A percentile compares a stretch with the other conserved stretches of the same genome.
Conservation (phyloP, 2,888 invertebrate genomes). For the Leucoptera coffeella region DNA sequence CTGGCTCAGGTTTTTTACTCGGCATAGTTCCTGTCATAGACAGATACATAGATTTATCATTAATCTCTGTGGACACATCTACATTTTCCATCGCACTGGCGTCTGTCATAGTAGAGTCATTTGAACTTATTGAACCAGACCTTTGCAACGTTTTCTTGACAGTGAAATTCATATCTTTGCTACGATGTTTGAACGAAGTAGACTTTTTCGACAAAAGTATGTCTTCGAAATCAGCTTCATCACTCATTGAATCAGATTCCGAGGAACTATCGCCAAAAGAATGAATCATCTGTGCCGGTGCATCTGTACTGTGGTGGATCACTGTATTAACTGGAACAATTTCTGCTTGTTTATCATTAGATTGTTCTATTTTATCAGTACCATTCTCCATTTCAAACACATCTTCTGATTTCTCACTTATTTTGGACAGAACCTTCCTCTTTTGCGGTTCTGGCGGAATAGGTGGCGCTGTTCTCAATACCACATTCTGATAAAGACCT, state of each 20-base stretch:
- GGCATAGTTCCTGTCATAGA: slow-evolving; percentile 41
- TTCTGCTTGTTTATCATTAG: background rate
- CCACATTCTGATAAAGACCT: slow-evolving; percentile 30
- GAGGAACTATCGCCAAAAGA: background rate
- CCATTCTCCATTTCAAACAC: slow-evolving; percentile 12
- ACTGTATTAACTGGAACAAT: background rate
- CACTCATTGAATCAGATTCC: slow-evolving; percentile 31
- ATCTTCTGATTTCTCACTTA: too few species aligned
- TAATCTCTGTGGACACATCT: slow-evolving; percentile 26
- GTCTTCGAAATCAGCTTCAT: slow-evolving; percentile 41
- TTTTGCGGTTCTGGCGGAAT: slow-evolving; percentile 20
- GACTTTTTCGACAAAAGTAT: slow-evolving; percentile 39
- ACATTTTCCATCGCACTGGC: slow-evolving; percentile 43
- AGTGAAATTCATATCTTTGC: slow-evolving; percentile 12
- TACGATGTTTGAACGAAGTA: slow-evolving; percentile 31
- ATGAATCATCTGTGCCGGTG: background rate
- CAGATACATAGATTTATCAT: slow-evolving; percentile 21
- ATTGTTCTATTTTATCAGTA: slow-evolving; percentile 9
- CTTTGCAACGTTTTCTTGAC: slow-evolving; percentile 19
- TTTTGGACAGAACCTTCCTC: slow-evolving; percentile 14
- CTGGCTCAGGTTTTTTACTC: slow-evolving; percentile 18
- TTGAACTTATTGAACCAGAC: slow-evolving; percentile 27
- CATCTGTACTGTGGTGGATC: too few species aligned
- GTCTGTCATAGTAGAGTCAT: slow-evolving; percentile 27
- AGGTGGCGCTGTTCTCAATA: too few species aligned